Evolutionary conservation across 2,113 vertebrate species (phyloP).

Genomic region (Seriola aureovittata): DNA sequence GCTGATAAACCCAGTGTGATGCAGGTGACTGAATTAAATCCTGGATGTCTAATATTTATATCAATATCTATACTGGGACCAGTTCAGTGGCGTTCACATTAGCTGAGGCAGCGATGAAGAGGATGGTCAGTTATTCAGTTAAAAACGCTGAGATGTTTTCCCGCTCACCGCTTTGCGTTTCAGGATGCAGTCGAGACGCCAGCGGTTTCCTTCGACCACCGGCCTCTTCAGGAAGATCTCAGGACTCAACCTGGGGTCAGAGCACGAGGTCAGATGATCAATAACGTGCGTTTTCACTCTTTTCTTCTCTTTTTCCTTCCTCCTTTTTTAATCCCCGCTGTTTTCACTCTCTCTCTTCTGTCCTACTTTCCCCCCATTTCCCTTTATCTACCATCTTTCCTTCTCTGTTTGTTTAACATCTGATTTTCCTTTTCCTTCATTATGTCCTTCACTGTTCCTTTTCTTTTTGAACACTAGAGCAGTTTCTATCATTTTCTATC

Average conservation of each 20-base stretch:
- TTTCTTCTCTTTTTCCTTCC: accelerated
- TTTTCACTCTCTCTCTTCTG: neutral
- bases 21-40: too few relatives aligned
- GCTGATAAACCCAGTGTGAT: too few relatives aligned
- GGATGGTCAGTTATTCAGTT: too few relatives aligned
- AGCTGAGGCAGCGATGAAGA: too few relatives aligned
- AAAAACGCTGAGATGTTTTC: neutral
- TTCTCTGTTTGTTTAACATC: neutral
- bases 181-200: slow-evolving; percentile 94
- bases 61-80: too few relatives aligned
- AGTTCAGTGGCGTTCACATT: too few relatives aligned
- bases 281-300: too few relatives aligned
- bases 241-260: slow-evolving; percentile 80
- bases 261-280: too few relatives aligned
- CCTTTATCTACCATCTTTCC: neutral
- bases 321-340: neutral
- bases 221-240: slow-evolving; percentile 90
- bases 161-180: slow-evolving; percentile 93
- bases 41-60: too few relatives aligned
- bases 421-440: neutral
- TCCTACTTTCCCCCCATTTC: neutral
- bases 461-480: too few relatives aligned
- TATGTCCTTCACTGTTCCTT: too few relatives aligned
- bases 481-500: too few relatives aligned
- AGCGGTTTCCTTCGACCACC: slow-evolving; percentile 95